Conservation (phyloP, 2,888 invertebrate species). For the Caradrina clavipalpis region DNA sequence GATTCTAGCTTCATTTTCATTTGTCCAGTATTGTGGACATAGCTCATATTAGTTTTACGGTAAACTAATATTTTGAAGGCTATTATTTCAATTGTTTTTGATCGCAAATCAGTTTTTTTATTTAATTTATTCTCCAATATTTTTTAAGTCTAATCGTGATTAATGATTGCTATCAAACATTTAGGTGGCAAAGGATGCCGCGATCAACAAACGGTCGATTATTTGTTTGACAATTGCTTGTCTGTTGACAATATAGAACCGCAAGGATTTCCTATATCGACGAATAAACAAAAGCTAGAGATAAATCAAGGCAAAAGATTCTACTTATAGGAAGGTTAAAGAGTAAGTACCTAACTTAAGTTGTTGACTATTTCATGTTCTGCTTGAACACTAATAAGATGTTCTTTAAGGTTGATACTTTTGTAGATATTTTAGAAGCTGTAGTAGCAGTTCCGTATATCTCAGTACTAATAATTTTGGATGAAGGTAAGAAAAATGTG, state of each 20-base stretch:
- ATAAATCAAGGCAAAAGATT: slow-evolving; percentile 57
- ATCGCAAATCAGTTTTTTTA: background rate
- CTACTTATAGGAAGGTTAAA: slow-evolving; percentile 41
- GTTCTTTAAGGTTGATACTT: background rate
- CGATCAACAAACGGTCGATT: slow-evolving; percentile 47
- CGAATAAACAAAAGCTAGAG: slow-evolving; percentile 59
- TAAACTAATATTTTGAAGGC: slow-evolving; percentile 5
- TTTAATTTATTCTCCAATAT: slow-evolving; percentile 10
- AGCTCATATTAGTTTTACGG: background rate
- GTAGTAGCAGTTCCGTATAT: background rate
- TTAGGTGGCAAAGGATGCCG: slow-evolving; percentile 32
- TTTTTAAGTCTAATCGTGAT: slow-evolving; percentile 8
- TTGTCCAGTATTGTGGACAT: background rate
- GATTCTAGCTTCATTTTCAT: background rate
- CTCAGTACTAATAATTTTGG: background rate
- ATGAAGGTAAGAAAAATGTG: background rate
- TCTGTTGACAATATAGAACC: slow-evolving; percentile 59
- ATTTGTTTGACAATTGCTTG: slow-evolving; percentile 53
- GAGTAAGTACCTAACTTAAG: background rate
- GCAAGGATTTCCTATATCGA: slow-evolving; percentile 63
- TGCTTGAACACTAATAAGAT: background rate
- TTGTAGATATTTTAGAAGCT: background rate
- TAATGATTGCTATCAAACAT: slow-evolving; percentile 43
- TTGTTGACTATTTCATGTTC: slow-evolving; percentile 24
- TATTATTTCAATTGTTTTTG: background rate